These are phyloP conservation scores for Bujurquina vittata DNA, from an alignment of 2,113 vertebrate species.

Conservation along the genomic window DNA sequence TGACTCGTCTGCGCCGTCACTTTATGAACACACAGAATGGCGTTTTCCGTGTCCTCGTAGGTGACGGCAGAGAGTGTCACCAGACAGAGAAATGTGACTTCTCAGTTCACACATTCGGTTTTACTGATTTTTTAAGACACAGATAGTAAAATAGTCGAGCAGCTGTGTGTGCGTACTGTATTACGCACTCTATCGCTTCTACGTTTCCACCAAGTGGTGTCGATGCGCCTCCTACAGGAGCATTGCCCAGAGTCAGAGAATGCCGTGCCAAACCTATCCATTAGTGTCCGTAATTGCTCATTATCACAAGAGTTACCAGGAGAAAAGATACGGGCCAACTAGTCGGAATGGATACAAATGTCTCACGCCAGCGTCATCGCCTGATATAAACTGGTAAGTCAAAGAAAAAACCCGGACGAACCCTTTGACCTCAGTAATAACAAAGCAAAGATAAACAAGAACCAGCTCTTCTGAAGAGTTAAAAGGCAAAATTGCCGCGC, in stretches of 20 bases:
- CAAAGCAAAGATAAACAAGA: background rate
- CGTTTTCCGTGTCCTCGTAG: slow-evolving; percentile 1
- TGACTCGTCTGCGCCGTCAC: background rate
- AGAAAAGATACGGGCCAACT: background rate
- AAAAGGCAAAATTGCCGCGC: background rate
- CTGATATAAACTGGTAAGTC: background rate
- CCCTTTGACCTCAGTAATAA: background rate
- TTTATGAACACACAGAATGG: background rate
- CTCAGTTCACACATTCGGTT: slow-evolving; percentile 7
- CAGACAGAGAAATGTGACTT: background rate
- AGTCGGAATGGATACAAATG: background rate
- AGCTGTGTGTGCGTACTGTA: background rate
- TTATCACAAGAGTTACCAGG: background rate
- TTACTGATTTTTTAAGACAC: slow-evolving; percentile 7
- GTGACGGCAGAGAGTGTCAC: background rate
- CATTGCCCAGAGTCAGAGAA: background rate
- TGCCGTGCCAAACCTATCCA: background rate
- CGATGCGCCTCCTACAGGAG: slow-evolving; percentile 60
- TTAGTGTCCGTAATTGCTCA: background rate
- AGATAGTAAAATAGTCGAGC: background rate
- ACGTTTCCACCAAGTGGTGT: background rate
- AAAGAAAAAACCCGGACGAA: background rate
- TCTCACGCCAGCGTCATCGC: background rate
- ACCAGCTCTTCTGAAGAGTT: background rate
- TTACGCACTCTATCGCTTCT: background rate